These are phyloP conservation scores for Hylia prasina DNA, from an alignment of 2,113 vertebrate species.

Conservation along the genomic window DNA sequence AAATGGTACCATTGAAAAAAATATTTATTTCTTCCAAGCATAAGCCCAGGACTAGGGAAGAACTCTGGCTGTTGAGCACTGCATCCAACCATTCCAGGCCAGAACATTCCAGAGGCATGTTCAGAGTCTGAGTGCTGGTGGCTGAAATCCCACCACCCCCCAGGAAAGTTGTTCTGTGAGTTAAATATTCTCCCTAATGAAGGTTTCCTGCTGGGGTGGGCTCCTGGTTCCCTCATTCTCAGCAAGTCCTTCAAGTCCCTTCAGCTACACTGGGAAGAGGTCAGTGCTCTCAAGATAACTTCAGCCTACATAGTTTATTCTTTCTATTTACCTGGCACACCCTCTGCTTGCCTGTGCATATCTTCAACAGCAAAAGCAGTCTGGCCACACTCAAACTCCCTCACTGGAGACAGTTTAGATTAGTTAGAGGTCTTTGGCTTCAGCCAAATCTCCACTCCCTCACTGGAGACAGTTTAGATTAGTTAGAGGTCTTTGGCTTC, in stretches of 20 bases:
- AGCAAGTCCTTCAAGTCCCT: neutral
- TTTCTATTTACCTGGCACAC: neutral
- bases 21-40: neutral
- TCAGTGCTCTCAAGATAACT: neutral
- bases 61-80: fast-evolving
- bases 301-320: neutral
- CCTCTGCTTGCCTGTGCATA: neutral
- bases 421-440: neutral
- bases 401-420: neutral
- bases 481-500: neutral
- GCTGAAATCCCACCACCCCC: neutral
- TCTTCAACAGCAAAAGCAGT: neutral
- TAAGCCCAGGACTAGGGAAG: neutral
- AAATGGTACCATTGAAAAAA: neutral
- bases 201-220: neutral
- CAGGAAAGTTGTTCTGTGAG: neutral
- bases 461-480: neutral
- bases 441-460: neutral
- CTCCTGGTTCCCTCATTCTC: neutral
- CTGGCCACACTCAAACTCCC: neutral
- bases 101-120: neutral
- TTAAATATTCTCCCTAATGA: neutral
- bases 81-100: neutral
- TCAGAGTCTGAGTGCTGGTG: neutral
- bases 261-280: neutral